Evolutionary conservation across 2,113 vertebrate species (phyloP), one percentile per base, ranked within the genome.

Genomic region (Jaculus jaculus): DNA sequence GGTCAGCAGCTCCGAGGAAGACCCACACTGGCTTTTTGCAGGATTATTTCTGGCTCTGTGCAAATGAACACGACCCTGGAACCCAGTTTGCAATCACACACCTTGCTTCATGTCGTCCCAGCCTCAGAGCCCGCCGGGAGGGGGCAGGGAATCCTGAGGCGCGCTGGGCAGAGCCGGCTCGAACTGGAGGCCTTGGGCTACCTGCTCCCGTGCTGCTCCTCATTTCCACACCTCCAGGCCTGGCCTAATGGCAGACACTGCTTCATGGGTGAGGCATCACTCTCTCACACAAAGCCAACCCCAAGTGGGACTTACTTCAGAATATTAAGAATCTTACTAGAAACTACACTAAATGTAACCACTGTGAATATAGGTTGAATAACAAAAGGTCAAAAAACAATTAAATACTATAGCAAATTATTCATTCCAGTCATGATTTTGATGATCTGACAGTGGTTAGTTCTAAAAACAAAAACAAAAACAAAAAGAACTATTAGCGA

Each of bases 401-500:
- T 61, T 71, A 94, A 74, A 84, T 26, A 71, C 60, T 78, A 89
- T 26, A 93, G 73, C 94, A 90, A 90, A 75, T 9, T 65, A 71
- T 47, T 88, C 66, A 65, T 75, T 86, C 60, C 12, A 94, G 54
- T 63, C 23, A 87, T 63, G 24, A 87, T n/a, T 23, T 60, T 73
- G 60, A 84, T 23, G 86, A 83, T 85, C 8, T 89, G 84, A 94
- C 6, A 75, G 54, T 72, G 69, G 58, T 79, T n/a, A 96, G 39
- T 93, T 96, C 47, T 75, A 80, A 94, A 92, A 91, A 91, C 66
- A 84, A 51, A 51, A 51, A 86, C 92, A 92, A 91, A 91, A 65
- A 84, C n/a, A n/a, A n/a, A n/a, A n/a, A n/a, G n/a, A n/a, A 61
- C 2, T 21, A 47, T 58, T 13, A 72, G 51, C 74, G 47, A 89